These are phyloP conservation scores for Hemibagrus guttatus DNA, from an alignment of 2,797 vertebrate genomes.

Conservation along the genomic window DNA sequence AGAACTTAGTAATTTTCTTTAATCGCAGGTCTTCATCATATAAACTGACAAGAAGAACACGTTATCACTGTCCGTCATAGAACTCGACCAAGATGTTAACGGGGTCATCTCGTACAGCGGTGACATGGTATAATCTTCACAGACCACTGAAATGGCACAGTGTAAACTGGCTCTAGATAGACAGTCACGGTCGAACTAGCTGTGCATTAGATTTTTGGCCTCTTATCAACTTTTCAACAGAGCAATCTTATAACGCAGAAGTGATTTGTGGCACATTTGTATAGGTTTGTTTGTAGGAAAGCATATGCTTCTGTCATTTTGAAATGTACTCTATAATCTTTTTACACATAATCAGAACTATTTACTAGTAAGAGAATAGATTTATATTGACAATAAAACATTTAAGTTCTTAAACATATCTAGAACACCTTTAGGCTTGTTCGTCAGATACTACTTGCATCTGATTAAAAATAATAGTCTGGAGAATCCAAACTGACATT, in stretches of 20 bases:
- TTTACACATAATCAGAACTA: conserved; percentile 37
- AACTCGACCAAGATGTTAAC: neutral
- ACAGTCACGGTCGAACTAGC: conserved; percentile 32
- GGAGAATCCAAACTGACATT: neutral
- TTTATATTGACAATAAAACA: conserved; percentile 6
- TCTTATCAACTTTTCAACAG: conserved; percentile 32
- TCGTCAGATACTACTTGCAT: neutral
- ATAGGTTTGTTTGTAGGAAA: conserved; percentile 13
- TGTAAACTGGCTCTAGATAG: conserved; percentile 27
- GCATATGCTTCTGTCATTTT: neutral
- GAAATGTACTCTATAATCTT: conserved; percentile 6
- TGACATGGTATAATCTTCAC: neutral
- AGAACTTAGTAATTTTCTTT: neutral
- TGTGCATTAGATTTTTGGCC: conserved; percentile 35
- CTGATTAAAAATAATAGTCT: neutral
- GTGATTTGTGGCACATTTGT: conserved; percentile 34
- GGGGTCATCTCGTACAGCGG: neutral
- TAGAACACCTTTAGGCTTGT: conserved; percentile 1
- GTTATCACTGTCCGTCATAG: neutral
- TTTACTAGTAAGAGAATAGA: conserved; percentile 16
- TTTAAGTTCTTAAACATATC: conserved; percentile 13
- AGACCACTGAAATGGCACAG: neutral
- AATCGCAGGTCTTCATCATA: neutral
- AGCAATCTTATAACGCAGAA: conserved; percentile 33
- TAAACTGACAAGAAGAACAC: neutral